These are phyloP conservation scores for Thamnophis elegans DNA, from an alignment of 2,797 vertebrate genomes.

Conservation along the genomic window DNA sequence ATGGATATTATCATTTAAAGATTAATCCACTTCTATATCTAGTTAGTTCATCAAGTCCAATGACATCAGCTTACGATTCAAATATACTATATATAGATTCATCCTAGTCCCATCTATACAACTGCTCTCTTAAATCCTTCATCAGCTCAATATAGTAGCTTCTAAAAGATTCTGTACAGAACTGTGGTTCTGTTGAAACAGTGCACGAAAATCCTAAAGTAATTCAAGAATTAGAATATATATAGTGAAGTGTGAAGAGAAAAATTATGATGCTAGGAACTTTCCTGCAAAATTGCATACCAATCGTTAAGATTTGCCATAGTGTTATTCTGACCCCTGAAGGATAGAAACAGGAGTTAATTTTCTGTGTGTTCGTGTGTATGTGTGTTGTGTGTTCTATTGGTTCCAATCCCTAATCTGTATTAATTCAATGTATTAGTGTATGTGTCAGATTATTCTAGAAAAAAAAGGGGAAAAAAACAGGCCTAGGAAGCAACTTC, in stretches of 20 bases:
- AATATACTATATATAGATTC: conserved; percentile 23
- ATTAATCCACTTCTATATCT: not conserved
- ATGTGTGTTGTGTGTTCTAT: conserved; percentile 54
- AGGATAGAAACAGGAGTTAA: conserved; percentile 78
- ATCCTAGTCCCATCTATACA: not conserved
- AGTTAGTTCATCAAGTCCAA: not conserved
- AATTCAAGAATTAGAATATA: conserved; percentile 46
- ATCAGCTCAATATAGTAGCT: conserved; percentile 7
- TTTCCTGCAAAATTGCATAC: conserved; percentile 62
- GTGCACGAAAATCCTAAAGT: conserved; percentile 44
- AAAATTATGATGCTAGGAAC: conserved; percentile 42
- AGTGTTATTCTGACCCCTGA: conserved; percentile 82
- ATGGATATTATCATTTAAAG: not conserved
- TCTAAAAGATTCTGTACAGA: conserved; percentile 46
- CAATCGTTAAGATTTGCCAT: conserved; percentile 63
- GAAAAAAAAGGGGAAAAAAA: not conserved
- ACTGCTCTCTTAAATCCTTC: conserved; percentile 23
- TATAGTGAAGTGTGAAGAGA: fast-evolving
- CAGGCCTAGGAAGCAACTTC: conserved; percentile 1
- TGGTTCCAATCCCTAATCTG: conserved; percentile 63
- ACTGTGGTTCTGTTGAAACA: conserved; percentile 22
- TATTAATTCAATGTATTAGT: conserved; percentile 59
- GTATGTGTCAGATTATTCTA: conserved; percentile 37
- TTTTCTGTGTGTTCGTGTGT: conserved; percentile 57
- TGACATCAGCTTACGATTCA: conserved; percentile 14